phyloP scores from a whole-genome alignment of 2,797 vertebrate species.

The Xiphorhynchus erythropygius region DNA sequence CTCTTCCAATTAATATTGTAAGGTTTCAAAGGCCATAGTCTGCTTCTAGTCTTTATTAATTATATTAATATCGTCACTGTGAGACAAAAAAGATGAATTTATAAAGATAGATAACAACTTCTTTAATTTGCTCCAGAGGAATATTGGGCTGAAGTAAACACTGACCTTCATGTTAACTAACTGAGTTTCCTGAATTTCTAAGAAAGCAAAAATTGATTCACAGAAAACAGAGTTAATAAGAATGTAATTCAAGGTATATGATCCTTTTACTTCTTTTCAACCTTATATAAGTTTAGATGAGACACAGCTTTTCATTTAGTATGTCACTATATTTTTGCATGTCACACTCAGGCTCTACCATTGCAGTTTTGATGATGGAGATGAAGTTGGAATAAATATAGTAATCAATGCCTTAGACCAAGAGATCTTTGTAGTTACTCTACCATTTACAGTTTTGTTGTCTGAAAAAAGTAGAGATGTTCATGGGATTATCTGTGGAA shows the following conservation, averaged over 20 bases:
- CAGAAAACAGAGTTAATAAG: not conserved
- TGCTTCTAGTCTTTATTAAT: not conserved
- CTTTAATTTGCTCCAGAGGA: not conserved
- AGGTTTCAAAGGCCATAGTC: not conserved
- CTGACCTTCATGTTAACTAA: not conserved
- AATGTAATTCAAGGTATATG: not conserved
- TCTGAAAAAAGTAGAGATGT: not conserved
- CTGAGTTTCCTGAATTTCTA: not conserved
- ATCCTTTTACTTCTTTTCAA: not conserved
- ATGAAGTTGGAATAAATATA: not conserved
- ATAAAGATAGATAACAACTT: not conserved
- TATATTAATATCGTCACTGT: not conserved
- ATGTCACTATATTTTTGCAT: fast-evolving
- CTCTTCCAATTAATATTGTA: not conserved
- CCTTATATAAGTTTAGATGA: not conserved
- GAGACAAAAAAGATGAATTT: not conserved
- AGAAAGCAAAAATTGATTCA: not conserved
- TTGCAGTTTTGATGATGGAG: not conserved
- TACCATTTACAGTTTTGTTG: not conserved
- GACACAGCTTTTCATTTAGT: not conserved
- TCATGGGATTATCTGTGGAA: not conserved
- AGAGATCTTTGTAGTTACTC: not conserved
- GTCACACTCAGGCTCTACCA: not conserved
- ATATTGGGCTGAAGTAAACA: not conserved
- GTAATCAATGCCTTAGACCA: not conserved